Base-by-base conservation (phyloP, 1,140 invertebrate species). In the Portunus trituberculatus region DNA sequence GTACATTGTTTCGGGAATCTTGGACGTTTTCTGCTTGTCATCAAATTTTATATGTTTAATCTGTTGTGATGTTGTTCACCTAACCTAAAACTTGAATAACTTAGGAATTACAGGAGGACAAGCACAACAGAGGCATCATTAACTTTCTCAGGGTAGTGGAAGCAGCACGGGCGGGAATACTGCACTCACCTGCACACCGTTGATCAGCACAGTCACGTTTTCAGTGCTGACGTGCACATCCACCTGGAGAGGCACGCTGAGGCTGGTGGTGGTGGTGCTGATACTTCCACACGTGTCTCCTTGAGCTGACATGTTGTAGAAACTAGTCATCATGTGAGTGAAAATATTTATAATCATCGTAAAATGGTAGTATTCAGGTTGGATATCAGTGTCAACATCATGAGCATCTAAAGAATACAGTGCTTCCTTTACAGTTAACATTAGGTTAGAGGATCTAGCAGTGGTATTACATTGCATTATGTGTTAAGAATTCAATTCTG, bases 171-270 rank as follows among this genome's bases (percentile, higher is more conserved):
- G 8, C 16, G 10, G 52, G 10, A 10, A 10, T 59, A 6, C 8
- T 59, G 12, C 25, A 29, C 48, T 67, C 29, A 93, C 48, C 83
- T 31, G 20, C 0, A n/a, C 52, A 0, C 29, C 59, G 29, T 87
- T 59, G 93, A 87, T 10, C 46, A 20, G 20, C 28, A 93, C 46
- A 2, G 84, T 87, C 45, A 92, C 59, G 31, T 92, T 83, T 14
- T 29, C 91, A 4, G 59, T n/a, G 91, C 31, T 83, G 91, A 92
- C 52, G 25, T 92, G 91, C 14, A 83, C 76, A 25, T 28, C 82
- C 29, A 92, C 32, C 67, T 82, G 67, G 25, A 92, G 67, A 3
- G 14, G 91, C 16, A 29, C 20, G 29, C 2, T 28, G 45, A 46
- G 86, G 86, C 45, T 46, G 25, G 3, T 32, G n/a, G 6, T n/a